Evolutionary conservation across 92 coral and sea anemone genomes (phyloP).

Genomic region (Umimayanthus kanabou): DNA sequence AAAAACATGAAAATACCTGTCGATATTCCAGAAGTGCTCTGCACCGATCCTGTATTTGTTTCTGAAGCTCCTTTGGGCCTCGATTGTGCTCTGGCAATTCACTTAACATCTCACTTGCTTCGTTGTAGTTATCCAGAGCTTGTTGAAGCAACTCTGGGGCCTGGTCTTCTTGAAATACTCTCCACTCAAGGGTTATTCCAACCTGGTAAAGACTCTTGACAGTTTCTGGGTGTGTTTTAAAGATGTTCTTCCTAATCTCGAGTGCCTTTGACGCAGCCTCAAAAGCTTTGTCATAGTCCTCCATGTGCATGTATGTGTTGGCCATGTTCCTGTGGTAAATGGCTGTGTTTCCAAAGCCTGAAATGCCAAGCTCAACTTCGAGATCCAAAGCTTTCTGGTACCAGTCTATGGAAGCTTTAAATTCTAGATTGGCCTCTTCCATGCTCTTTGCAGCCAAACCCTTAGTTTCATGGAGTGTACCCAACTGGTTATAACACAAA

Average conservation of each 20-base stretch:
- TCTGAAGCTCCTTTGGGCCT: not conserved
- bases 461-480: conserved; percentile 14
- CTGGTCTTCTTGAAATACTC: not conserved
- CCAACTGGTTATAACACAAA: conserved; percentile 26
- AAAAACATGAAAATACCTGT: not conserved
- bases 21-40: not conserved
- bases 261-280: conserved; percentile 25
- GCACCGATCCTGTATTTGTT: not conserved
- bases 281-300: conserved; percentile 1
- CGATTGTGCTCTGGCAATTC: conserved; percentile 16
- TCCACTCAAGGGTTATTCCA: conserved; percentile 36
- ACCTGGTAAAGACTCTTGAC: conserved; percentile 32
- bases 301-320: conserved; percentile 24
- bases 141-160: not conserved
- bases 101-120: conserved; percentile 16
- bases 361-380: conserved; percentile 21
- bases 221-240: conserved; percentile 10
- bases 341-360: conserved; percentile 36
- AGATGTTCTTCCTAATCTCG: conserved; percentile 9
- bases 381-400: conserved; percentile 27
- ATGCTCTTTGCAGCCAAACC: not conserved
- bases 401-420: conserved; percentile 7
- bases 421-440: not conserved
- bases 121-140: conserved; percentile 9
- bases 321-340: conserved; percentile 29